These are phyloP conservation scores for Melitaea athalia DNA, from an alignment of 2,888 invertebrate species.

Conservation along the genomic window DNA sequence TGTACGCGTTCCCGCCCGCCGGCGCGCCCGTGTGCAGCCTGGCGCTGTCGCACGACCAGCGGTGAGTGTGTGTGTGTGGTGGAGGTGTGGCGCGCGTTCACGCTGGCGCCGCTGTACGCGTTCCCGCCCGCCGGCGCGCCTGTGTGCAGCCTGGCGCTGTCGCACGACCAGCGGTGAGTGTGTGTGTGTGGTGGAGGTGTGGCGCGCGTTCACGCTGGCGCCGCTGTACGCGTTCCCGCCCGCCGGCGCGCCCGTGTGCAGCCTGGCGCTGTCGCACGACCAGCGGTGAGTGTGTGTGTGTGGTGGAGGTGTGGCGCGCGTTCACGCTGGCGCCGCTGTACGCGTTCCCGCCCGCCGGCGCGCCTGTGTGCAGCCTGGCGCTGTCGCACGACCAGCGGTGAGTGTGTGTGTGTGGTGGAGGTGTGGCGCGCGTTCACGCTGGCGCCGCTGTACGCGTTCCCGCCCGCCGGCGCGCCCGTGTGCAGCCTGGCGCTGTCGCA, in stretches of 20 bases:
- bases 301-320: slow-evolving; percentile 99
- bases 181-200: slow-evolving; percentile 99
- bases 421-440: slow-evolving; percentile 99
- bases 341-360: slow-evolving; percentile 98
- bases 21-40: slow-evolving; percentile 97
- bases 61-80: slow-evolving; percentile 95
- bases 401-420: slow-evolving; percentile 93
- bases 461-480: slow-evolving; percentile 97
- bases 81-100: slow-evolving; percentile 99
- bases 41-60: slow-evolving; percentile 98
- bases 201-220: slow-evolving; percentile 98
- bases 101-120: slow-evolving; percentile 97
- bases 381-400: slow-evolving; percentile 99
- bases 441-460: slow-evolving; percentile 98
- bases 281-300: slow-evolving; percentile 95
- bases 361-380: slow-evolving; percentile 95
- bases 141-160: slow-evolving; percentile 95
- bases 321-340: slow-evolving; percentile 98
- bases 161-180: slow-evolving; percentile 97
- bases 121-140: slow-evolving; percentile 98
- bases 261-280: slow-evolving; percentile 97
- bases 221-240: slow-evolving; percentile 98
- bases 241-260: slow-evolving; percentile 96
- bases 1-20: slow-evolving; percentile 99
- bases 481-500: slow-evolving; percentile 97